Evolutionary conservation across 2,797 vertebrate species (phyloP).

Genomic region (Eleutherodactylus coqui): DNA sequence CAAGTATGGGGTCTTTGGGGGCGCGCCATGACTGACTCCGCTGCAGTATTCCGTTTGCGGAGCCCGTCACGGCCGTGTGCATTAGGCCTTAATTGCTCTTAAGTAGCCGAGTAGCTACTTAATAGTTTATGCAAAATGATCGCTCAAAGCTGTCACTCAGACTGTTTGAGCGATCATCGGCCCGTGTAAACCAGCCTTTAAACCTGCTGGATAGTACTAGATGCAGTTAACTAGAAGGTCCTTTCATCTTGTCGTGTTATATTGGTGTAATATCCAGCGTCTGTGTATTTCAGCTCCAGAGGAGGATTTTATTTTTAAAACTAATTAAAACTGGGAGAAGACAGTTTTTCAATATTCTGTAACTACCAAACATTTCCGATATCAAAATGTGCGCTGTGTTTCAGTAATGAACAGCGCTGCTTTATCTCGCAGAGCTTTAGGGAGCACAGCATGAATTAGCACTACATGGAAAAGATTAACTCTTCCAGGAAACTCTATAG

Average conservation of each 20-base stretch:
- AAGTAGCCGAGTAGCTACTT: too few relatives aligned
- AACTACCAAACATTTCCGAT: not conserved
- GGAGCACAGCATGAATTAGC: conserved; percentile 26
- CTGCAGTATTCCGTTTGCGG: too few relatives aligned
- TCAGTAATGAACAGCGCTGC: not conserved
- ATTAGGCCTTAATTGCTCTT: too few relatives aligned
- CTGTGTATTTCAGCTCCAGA: not conserved
- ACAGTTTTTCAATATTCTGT: not conserved
- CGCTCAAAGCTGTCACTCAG: too few relatives aligned
- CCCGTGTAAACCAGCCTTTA: too few relatives aligned
- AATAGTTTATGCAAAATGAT: too few relatives aligned
- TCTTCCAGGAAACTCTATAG: conserved; percentile 13
- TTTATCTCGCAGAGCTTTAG: not conserved
- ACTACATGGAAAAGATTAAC: conserved; percentile 22
- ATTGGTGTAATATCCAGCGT: not conserved
- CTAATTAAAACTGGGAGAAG: not conserved
- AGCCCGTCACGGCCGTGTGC: too few relatives aligned
- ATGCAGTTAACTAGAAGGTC: not conserved
- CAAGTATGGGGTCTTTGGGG: too few relatives aligned
- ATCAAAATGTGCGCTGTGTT: not conserved
- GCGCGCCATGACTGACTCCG: too few relatives aligned
- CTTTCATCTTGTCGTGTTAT: not conserved
- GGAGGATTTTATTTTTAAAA: conserved; percentile 11
- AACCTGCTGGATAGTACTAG: not conserved
- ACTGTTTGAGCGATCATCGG: too few relatives aligned